Conservation (phyloP, 2,888 invertebrate species). For the Didymodactylos carnosus region DNA sequence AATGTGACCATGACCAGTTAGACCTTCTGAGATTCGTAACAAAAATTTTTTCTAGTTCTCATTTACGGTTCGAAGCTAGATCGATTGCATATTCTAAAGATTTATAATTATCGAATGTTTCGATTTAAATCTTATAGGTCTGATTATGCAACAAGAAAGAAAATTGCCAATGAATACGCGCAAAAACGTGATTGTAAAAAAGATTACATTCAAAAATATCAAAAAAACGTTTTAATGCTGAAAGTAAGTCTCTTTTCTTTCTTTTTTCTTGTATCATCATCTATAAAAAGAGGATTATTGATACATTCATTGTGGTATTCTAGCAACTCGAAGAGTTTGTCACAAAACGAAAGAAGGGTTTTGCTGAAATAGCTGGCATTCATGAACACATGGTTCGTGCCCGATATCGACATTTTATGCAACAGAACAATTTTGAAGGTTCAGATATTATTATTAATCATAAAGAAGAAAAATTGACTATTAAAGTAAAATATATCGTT, state of each 20-base stretch:
- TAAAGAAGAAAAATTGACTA: constrained; percentile 3
- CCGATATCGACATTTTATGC: background rate
- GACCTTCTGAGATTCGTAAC: no score
- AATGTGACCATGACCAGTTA: no score
- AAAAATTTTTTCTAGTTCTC: no score
- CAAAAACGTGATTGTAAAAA: background rate
- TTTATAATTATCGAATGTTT: no score
- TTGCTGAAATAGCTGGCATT: background rate
- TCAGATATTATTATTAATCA: constrained; percentile 4
- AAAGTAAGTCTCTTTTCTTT: background rate
- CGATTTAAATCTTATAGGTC: no score
- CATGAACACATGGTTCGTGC: background rate
- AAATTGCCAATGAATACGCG: no score
- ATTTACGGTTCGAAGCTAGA: no score
- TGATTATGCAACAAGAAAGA: no score
- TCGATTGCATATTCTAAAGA: no score
- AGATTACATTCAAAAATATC: background rate
- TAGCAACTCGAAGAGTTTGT: background rate
- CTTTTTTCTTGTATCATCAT: background rate
- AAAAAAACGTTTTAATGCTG: no score
- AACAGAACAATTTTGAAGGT: background rate
- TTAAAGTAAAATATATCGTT: constrained; percentile 1
- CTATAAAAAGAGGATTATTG: no score
- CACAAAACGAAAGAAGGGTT: background rate
- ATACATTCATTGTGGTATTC: no score